Evolutionary conservation across 2,113 vertebrate genomes (phyloP), one percentile per base, ranked within the genome.

Genomic region (Pteropus alecto): DNA sequence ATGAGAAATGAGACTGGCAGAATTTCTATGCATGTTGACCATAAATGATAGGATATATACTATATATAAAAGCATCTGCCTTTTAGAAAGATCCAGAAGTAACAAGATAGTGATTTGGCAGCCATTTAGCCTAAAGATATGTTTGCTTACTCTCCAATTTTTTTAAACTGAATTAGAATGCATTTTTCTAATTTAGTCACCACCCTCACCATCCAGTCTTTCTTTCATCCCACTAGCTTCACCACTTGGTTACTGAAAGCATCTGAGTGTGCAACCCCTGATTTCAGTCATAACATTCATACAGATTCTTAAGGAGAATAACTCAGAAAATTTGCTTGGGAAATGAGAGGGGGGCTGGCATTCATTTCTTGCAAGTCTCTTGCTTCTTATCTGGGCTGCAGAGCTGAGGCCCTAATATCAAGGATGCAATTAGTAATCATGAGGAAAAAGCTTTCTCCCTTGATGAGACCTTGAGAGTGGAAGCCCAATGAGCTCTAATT

Each of bases 1-100:
- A 61, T 35, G 60, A 15, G 56, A 81, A 92, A 83, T 13, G 46
- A 51, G 22, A 14, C 28, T 76, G 83, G 77, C 24, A 93, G 58
- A 60, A 81, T 77, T 90, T 84, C 76, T 81, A 41, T 68, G 68
- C 33, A 84, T 67, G 30, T 30, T 93, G 85, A 67, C 65, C 76
- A 65, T 89, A 92, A 94, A 78, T 43, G 24, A 93, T 21, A 94
- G 58, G 60, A 78, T 73, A 78, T 33, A 93, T 86, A 92, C 92
- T 78, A 89, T 14, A 73, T 58, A 67, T n/a, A n/a, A 91, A 86
- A 56, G 35, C 63, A 91, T 70, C 8, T 91, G 65, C 46, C 24
- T 61, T 95, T 93, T 74, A 65, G 63, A 56, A 93, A 77, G 87
- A 90, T 35, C 54, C 16, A 92, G 38, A 91, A 78, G 60, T 77